Evolutionary conservation across 23 tunicate species (phyloP), one percentile per base, ranked within the genome.

Genomic region (Styela clava): DNA sequence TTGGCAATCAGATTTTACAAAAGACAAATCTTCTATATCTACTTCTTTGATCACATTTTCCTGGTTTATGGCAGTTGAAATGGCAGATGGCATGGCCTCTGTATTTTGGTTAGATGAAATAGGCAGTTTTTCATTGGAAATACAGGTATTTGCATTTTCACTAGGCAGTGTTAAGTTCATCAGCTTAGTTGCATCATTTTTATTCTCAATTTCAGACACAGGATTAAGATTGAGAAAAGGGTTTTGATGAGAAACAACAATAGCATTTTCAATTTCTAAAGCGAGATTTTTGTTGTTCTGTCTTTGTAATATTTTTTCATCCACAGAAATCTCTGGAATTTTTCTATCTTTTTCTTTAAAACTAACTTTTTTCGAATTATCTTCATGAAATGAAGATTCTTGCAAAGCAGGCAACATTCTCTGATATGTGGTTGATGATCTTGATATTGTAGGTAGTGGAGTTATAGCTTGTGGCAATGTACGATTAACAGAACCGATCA

Each of bases 401-500:
- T n/a, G n/a, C n/a, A n/a, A n/a, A n/a, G n/a, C n/a, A n/a, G n/a
- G n/a, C n/a, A n/a, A n/a, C n/a, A n/a, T n/a, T n/a, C n/a, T n/a
- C n/a, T n/a, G n/a, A n/a, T n/a, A n/a, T n/a, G n/a, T n/a, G n/a
- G 73, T n/a, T 29, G 67, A 24, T 7, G 73, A 32, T 23, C 3
- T 27, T 20, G 73, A 16, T 20, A 83, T 24, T 2, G 79, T n/a
- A 5, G 94, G 86, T 27, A 68, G 64, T 24, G 97, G 97, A 35
- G 97, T 91, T 26, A 91, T 74, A 26, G 72, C 34, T 85, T 91
- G 97, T 22, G 97, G 97, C 19, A 91, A 65, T 16, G 97, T 85
- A 22, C 64, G 52, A 62, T 91, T 91, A 33, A 82, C 33, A 24
- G 44, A 32, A 3, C 86, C 78, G 31, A 91, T 73, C 31, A 91